These are phyloP conservation scores for Polypterus senegalus DNA, from an alignment of 2,113 vertebrate species.

Conservation along the genomic window DNA sequence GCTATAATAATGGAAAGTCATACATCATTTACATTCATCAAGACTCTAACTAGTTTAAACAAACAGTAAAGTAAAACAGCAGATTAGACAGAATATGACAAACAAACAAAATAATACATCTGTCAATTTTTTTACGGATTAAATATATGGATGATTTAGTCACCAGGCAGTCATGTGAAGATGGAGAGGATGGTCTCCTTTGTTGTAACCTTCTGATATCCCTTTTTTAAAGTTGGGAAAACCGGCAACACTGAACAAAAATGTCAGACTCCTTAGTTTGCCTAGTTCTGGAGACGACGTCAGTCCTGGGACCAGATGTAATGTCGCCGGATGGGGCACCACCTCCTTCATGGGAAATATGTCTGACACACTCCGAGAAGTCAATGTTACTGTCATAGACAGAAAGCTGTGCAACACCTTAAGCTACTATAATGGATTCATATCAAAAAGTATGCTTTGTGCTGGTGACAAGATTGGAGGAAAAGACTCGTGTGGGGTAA, in stretches of 20 bases:
- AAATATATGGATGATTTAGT: no score
- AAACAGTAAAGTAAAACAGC: no score
- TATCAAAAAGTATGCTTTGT: neutral
- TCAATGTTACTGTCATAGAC: conserved; percentile 30
- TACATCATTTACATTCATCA: no score
- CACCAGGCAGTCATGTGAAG: no score
- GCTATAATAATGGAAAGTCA: no score
- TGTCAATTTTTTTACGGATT: no score
- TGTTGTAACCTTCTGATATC: no score
- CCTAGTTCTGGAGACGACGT: conserved; percentile 22
- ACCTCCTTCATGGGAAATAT: fast-evolving
- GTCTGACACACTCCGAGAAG: conserved; percentile 35
- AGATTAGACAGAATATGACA: no score
- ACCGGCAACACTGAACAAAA: conserved; percentile 27
- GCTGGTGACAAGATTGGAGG: neutral
- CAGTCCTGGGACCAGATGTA: conserved; percentile 29
- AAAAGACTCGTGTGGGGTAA: neutral
- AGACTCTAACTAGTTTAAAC: no score
- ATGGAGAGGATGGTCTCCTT: no score
- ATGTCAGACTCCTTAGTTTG: conserved; percentile 26
- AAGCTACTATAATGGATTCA: neutral
- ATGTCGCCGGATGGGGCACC: conserved; percentile 42
- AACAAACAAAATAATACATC: no score
- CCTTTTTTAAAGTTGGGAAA: conserved; percentile 27
- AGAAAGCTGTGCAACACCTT: neutral